phyloP scores from a whole-genome alignment of 2,888 invertebrate genomes.

The Scrobipalpa costella region DNA sequence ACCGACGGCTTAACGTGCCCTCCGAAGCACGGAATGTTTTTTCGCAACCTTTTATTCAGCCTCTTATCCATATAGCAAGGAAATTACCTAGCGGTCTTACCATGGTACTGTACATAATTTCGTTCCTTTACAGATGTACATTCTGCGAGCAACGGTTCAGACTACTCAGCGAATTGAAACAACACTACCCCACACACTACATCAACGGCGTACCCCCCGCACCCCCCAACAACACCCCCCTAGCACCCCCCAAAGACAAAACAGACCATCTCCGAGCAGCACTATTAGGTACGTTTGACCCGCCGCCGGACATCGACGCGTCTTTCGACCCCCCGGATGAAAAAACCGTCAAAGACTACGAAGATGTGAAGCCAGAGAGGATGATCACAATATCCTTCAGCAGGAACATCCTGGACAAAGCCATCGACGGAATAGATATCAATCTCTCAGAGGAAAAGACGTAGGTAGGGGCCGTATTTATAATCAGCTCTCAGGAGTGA shows the following conservation, averaged over 20 bases:
- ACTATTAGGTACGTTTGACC: not conserved
- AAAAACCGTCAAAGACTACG: not conserved
- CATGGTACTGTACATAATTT: not conserved
- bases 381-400: slow-evolving; percentile 62
- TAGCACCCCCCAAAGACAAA: not conserved
- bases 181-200: slow-evolving; percentile 72
- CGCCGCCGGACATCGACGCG: not conserved
- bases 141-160: slow-evolving; percentile 67
- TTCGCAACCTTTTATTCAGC: too few species aligned
- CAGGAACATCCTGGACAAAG: slow-evolving; percentile 46
- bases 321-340: not conserved
- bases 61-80: too few species aligned
- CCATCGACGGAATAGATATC: slow-evolving; percentile 61
- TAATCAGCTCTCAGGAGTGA: not conserved
- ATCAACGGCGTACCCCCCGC: slow-evolving; percentile 38
- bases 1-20: too few species aligned
- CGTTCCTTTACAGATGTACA: slow-evolving; percentile 71
- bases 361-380: slow-evolving; percentile 26
- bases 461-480: not conserved
- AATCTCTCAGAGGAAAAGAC: slow-evolving; percentile 53
- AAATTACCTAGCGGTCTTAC: too few species aligned
- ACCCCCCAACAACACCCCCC: not conserved
- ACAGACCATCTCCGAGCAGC: not conserved
- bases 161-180: slow-evolving; percentile 65
- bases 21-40: too few species aligned